A percentile compares a stretch with the other conserved stretches of the same genome.
phyloP scores from a whole-genome alignment of 2,797 vertebrate species.

The Sphaeramia orbicularis region DNA sequence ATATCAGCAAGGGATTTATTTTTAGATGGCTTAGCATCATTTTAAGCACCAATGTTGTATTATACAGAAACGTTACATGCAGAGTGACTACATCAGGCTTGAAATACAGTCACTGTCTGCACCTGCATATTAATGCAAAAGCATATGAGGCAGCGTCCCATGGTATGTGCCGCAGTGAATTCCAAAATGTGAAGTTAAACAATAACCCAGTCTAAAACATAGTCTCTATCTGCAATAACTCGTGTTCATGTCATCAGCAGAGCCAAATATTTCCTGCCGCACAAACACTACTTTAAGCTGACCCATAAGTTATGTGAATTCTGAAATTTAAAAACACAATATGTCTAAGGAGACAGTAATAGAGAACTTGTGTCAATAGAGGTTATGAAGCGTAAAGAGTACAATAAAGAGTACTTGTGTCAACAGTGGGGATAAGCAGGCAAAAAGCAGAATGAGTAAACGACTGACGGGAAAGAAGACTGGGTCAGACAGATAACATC shows the following conservation, averaged over 20 bases:
- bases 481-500: constrained; percentile 59
- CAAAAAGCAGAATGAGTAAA: constrained; percentile 22
- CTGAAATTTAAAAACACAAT: background rate
- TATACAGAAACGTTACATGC: background rate
- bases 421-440: constrained; percentile 23
- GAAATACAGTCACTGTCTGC: background rate
- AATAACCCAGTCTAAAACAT: constrained; percentile 17
- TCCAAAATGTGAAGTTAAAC: constrained; percentile 10
- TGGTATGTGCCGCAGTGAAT: background rate
- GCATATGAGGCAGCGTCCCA: background rate
- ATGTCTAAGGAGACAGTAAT: background rate
- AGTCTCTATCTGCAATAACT: background rate
- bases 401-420: constrained; percentile 16
- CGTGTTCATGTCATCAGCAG: constrained; percentile 8
- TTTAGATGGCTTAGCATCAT: constrained; percentile 14
- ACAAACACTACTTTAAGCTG: background rate
- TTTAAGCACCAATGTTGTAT: background rate
- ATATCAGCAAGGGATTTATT: constrained; percentile 9
- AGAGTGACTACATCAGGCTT: background rate
- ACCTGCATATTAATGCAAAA: background rate
- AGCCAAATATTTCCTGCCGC: background rate
- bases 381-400: too few species aligned
- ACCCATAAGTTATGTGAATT: background rate
- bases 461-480: constrained; percentile 29
- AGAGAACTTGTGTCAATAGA: constrained; percentile 23